phyloP scores from a whole-genome alignment of 1,140 invertebrate genomes.

The Camponotus vicinus region DNA sequence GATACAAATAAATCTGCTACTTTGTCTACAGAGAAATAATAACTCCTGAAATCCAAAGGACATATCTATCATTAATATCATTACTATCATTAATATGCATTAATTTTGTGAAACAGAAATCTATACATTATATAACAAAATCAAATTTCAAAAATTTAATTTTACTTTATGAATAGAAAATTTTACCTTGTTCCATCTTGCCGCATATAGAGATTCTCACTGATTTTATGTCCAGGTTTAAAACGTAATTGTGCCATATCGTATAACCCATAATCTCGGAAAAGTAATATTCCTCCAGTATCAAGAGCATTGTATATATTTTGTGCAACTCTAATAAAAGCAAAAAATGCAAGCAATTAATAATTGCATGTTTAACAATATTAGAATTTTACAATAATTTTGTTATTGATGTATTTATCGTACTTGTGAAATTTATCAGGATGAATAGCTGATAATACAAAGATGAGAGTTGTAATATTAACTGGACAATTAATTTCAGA shows the following conservation, averaged over 20 bases:
- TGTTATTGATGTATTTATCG: slow-evolving; percentile 51
- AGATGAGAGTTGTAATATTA: slow-evolving; percentile 91
- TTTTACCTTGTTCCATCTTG: slow-evolving; percentile 97
- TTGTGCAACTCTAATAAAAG: slow-evolving; percentile 86
- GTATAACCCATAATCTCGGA: slow-evolving; percentile 99
- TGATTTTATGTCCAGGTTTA: slow-evolving; percentile 96
- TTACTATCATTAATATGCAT: not conserved
- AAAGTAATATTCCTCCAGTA: slow-evolving; percentile 94
- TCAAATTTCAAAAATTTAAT: not conserved
- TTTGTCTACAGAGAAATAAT: slow-evolving; percentile 93
- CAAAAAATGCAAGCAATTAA: slow-evolving; percentile 52
- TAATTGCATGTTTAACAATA: slow-evolving; percentile 7
- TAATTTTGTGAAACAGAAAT: not conserved
- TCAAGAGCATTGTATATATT: slow-evolving; percentile 91
- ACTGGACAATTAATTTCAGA: slow-evolving; percentile 87
- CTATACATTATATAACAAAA: not conserved
- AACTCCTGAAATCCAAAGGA: slow-evolving; percentile 88
- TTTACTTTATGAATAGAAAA: slow-evolving; percentile 36
- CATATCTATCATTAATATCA: not conserved
- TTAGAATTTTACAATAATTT: not conserved
- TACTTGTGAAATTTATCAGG: slow-evolving; percentile 91
- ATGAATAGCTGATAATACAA: slow-evolving; percentile 93
- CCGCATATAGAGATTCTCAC: slow-evolving; percentile 97
- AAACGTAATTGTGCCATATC: slow-evolving; percentile 99
- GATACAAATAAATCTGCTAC: slow-evolving; percentile 88